Base-by-base conservation (phyloP, 2,797 vertebrate species). In the Thripadectes ignobilis region DNA sequence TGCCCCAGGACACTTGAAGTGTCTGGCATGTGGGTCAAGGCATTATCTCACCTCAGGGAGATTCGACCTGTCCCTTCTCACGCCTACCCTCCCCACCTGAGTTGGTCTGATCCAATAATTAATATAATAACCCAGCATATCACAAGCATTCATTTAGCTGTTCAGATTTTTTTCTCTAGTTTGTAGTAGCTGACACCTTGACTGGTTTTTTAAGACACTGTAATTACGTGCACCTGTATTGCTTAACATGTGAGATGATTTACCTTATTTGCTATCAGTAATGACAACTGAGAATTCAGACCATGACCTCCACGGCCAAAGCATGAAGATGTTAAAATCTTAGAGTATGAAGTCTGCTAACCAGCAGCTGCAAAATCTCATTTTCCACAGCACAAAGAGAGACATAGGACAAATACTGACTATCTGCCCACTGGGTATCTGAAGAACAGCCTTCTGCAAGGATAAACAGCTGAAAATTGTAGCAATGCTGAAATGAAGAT, bases 311-410 rank as follows among this genome's bases (percentile, higher is more conserved):
- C 32, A 55, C 3, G 29, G 48, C 52, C 88, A 86, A 90, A 84
- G 55, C 38, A 91, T 0, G 4, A 93, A 86, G 73, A 81, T 7
- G 14, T 90, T 76, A 82, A 75, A 84, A 86, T 49, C 48, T 85
- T 17, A 39, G 46, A 55, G 41, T 34, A 82, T 54, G 62, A 95
- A 93, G 27, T 79, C 76, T 61, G 51, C 48, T 86, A 92, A 78
- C 63, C 46, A 82, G 80, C 95, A 96, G 94, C 89, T 93, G 93
- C 82, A 61, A 93, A 85, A 81, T 89, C 87, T 93, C 82, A 92
- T 82, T 85, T 95, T 96, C 73, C 88, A 84, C 2, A 3, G 82
- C 79, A 88, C 59, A 81, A 88, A 95, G 54, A 80, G 41, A 84
- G 55, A 76, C 1, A 92, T 43, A 86, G 63, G 71, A 85, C 63